phyloP scores from a whole-genome alignment of 2,797 vertebrate species.

The Hemitrygon akajei region DNA sequence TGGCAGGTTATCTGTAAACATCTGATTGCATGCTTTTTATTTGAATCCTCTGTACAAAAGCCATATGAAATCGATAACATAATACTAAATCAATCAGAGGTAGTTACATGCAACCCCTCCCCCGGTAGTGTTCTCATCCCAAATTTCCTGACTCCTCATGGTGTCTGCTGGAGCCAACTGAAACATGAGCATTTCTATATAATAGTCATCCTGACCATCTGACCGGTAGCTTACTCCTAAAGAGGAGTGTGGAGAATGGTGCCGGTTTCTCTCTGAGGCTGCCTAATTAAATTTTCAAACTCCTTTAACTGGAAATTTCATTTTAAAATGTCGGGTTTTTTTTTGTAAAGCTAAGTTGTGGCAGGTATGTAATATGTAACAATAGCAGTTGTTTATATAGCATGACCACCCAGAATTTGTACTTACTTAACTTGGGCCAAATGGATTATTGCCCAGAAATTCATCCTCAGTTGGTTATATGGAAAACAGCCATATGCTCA shows the following conservation, averaged over 20 bases:
- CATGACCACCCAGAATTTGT: neutral
- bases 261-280: neutral
- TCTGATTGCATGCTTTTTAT: neutral
- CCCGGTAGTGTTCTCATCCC: neutral
- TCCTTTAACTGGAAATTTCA: neutral
- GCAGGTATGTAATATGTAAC: neutral
- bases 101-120: neutral
- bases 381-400: neutral
- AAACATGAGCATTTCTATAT: neutral
- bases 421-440: neutral
- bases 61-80: neutral
- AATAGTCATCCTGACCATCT: neutral
- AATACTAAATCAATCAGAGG: neutral
- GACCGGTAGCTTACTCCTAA: no score
- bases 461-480: no score
- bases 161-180: neutral
- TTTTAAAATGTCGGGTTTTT: neutral
- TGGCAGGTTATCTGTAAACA: slow-evolving; percentile 8
- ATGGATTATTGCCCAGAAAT: neutral
- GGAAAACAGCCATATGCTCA: no score
- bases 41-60: neutral
- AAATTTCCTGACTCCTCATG: neutral
- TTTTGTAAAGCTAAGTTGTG: neutral
- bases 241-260: neutral
- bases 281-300: neutral